phyloP scores from a whole-genome alignment of 1,140 invertebrate species.

The Magallana ariakensis region DNA sequence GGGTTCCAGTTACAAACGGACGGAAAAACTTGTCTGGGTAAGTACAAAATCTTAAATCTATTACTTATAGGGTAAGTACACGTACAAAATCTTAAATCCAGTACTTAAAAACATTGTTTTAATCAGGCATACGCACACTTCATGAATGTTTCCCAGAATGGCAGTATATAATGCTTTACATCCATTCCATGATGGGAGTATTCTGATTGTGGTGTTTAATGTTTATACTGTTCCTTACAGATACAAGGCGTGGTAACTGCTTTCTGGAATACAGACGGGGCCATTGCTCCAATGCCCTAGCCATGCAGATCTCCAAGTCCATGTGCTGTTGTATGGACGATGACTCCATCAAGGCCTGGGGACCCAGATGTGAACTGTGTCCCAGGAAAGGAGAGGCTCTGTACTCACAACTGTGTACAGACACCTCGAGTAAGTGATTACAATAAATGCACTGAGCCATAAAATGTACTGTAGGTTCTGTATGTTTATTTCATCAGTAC shows the following conservation, averaged over 20 bases:
- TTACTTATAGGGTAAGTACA: too few species aligned
- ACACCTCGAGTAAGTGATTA: background rate
- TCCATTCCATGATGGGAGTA: too few species aligned
- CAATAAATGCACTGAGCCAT: too few species aligned
- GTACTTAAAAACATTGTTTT: too few species aligned
- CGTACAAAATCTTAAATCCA: too few species aligned
- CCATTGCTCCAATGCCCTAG: constrained; percentile 88
- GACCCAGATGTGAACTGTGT: constrained; percentile 89
- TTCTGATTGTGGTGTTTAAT: background rate
- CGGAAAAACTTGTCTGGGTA: constrained; percentile 76
- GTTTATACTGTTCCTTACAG: constrained; percentile 78
- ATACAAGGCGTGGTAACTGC: constrained; percentile 90
- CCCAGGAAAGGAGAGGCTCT: constrained; percentile 86
- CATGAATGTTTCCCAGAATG: too few species aligned
- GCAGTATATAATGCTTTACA: too few species aligned
- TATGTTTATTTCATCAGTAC: too few species aligned
- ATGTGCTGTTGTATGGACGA: constrained; percentile 91
- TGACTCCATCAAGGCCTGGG: constrained; percentile 87
- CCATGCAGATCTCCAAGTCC: constrained; percentile 89
- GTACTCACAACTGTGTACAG: constrained; percentile 83
- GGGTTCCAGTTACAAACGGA: constrained; percentile 76
- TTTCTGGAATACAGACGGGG: constrained; percentile 89
- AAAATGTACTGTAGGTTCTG: too few species aligned
- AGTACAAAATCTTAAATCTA: background rate
- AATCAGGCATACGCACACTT: background rate